Evolutionary conservation across 2,888 invertebrate genomes (phyloP).

Genomic region (Tenthredo distinguenda): DNA sequence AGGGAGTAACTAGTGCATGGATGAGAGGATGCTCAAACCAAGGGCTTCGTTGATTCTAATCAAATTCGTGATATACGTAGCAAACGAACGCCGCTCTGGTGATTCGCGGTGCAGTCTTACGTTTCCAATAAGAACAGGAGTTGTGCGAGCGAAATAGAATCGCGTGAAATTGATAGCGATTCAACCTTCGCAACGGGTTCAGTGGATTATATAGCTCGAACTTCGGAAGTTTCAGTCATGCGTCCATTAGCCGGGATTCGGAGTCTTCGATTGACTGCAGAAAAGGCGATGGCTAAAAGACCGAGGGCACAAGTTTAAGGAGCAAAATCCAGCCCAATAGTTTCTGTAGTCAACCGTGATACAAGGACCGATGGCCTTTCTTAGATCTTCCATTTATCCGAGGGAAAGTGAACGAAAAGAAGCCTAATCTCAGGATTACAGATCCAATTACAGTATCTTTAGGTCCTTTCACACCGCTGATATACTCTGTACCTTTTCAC

Average conservation of each 20-base stretch:
- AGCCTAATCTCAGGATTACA: slow-evolving; percentile 47
- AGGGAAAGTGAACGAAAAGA: slow-evolving; percentile 30
- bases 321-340: slow-evolving; percentile 10
- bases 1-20: slow-evolving; percentile 2
- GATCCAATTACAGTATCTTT: slow-evolving; percentile 42
- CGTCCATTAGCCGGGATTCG: slow-evolving; percentile 16
- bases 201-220: background rate
- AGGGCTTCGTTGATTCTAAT: background rate
- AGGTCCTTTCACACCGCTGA: slow-evolving; percentile 43
- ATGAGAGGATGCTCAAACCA: background rate
- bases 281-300: background rate
- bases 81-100: background rate
- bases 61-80: background rate
- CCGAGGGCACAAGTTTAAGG: background rate
- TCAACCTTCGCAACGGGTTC: background rate
- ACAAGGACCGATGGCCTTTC: slow-evolving; percentile 37
- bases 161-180: background rate
- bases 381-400: slow-evolving; percentile 41
- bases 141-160: background rate
- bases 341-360: slow-evolving; percentile 22
- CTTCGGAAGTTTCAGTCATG: slow-evolving; percentile 26
- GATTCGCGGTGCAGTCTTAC: background rate
- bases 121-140: background rate
- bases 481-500: slow-evolving; percentile 23
- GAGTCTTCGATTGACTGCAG: slow-evolving; percentile 14